Evolutionary conservation across 2,888 invertebrate genomes (phyloP), one percentile per base, ranked within the genome.

Genomic region (Camptogramma bilineatum): DNA sequence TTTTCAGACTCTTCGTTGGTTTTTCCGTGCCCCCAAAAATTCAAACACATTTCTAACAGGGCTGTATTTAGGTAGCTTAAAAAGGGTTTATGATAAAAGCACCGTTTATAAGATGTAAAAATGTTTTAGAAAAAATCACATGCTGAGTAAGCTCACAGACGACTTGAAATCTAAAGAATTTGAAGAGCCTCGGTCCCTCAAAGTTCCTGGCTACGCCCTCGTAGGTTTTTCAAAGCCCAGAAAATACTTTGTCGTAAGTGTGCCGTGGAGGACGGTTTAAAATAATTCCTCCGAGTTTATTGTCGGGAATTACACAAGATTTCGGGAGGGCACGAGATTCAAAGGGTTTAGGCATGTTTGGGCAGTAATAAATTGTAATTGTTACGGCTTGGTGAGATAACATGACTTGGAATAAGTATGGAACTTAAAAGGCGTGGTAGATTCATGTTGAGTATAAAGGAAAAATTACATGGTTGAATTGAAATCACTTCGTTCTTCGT

Each of bases 241-340:
- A 71, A 73, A 80, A 74, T 73, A 73, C 72, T 71, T 64, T 56
- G 62, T 59, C 51, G 69, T 60, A 62, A 68, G 64, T 51, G 67
- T 68, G 68, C 71, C 73, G 58, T 58, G 54, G 69, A 71, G 71
- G 59, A 66, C 70, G 54, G 60, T 69, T 64, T 63, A 68, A 72
- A 70, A 72, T 74, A 73, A 77, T 74, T 72, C 66, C 62, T 58
- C 64, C 68, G 69, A 73, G 68, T 79, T 79, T 79, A 79, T 76
- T 70, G 73, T 66, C 69, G 48, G 60, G 69, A 66, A 64, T 70
- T 70, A 64, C 61, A 60, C 57, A 65, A 63, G 56, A 60, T 58
- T 64, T 60, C 31, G 61, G 64, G 60, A 46, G 21, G 47, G 54
- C 58, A 54, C 52, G 58, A 62, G 46, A 62, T 59, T 62, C 58